Evolutionary conservation across 2,888 invertebrate species (phyloP).

Genomic region (Nymphalis urticae): DNA sequence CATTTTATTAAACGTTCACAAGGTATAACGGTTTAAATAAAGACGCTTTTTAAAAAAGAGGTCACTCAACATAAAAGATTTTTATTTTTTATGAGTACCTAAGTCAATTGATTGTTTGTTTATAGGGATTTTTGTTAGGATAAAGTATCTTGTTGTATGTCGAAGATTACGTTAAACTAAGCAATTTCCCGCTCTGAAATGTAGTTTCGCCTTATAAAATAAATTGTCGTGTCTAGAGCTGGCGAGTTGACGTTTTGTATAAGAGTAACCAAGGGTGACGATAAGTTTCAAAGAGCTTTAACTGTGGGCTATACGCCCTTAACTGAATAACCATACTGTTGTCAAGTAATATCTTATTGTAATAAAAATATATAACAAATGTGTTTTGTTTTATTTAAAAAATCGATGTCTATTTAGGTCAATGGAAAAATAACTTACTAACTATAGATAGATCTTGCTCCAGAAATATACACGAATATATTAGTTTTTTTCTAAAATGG

Average conservation of each 20-base stretch:
- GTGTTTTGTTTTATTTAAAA: background rate
- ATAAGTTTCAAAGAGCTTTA: constrained; percentile 56
- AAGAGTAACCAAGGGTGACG: constrained; percentile 24
- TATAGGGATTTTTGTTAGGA: background rate
- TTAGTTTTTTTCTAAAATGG: too few relatives aligned
- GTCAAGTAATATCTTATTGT: constrained; percentile 65
- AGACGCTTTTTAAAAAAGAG: too few relatives aligned
- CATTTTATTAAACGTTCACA: too few relatives aligned
- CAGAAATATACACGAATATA: too few relatives aligned
- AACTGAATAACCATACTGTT: constrained; percentile 60
- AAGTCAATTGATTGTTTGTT: background rate
- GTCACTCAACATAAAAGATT: too few relatives aligned
- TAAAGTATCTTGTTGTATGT: too few relatives aligned
- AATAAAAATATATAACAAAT: constrained; percentile 52
- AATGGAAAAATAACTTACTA: too few relatives aligned
- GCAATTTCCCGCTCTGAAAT: background rate
- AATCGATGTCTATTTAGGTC: background rate
- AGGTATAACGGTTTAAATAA: too few relatives aligned
- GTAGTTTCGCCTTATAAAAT: background rate
- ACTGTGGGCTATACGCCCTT: constrained; percentile 48
- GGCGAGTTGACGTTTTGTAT: constrained; percentile 10
- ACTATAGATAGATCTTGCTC: too few relatives aligned
- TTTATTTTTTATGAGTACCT: too few relatives aligned
- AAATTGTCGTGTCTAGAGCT: background rate
- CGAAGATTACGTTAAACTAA: too few relatives aligned